A percentile compares a stretch with the other conserved stretches of the same genome.
Evolutionary conservation across 2,113 vertebrate species (phyloP).

Genomic region (Nothocercus nigrocapillus): DNA sequence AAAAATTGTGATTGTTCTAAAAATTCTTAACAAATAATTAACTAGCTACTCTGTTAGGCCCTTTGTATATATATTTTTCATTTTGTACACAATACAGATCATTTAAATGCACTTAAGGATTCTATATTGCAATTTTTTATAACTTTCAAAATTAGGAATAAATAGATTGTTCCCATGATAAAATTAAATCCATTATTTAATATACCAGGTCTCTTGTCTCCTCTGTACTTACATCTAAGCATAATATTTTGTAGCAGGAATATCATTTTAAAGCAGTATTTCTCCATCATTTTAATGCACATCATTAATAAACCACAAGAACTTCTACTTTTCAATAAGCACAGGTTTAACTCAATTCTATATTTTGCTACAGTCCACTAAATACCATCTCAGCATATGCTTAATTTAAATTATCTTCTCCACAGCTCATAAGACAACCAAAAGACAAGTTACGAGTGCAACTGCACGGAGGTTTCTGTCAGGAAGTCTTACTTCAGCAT

Average conservation of each 20-base stretch:
- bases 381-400: background rate
- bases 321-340: conserved; percentile 1
- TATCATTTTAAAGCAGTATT: conserved; percentile 8
- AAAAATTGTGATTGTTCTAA: conserved; percentile 60
- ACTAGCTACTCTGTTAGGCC: background rate
- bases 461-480: background rate
- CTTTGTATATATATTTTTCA: background rate
- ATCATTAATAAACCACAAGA: conserved; percentile 6
- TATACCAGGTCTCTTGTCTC: background rate
- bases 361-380: conserved; percentile 5
- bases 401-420: background rate
- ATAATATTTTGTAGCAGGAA: conserved; percentile 12
- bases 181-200: conserved; percentile 18
- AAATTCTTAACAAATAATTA: conserved; percentile 35
- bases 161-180: conserved; percentile 16
- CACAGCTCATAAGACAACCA: background rate
- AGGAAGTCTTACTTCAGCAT: background rate
- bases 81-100: background rate
- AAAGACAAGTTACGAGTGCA: background rate
- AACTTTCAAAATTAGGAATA: conserved; percentile 43
- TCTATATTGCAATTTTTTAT: background rate
- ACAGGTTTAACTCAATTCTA: background rate
- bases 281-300: conserved; percentile 10
- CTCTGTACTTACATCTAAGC: background rate
- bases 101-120: conserved; percentile 32